phyloP scores from a whole-genome alignment of 2,797 vertebrate species.

The Phalloptychus januarius region DNA sequence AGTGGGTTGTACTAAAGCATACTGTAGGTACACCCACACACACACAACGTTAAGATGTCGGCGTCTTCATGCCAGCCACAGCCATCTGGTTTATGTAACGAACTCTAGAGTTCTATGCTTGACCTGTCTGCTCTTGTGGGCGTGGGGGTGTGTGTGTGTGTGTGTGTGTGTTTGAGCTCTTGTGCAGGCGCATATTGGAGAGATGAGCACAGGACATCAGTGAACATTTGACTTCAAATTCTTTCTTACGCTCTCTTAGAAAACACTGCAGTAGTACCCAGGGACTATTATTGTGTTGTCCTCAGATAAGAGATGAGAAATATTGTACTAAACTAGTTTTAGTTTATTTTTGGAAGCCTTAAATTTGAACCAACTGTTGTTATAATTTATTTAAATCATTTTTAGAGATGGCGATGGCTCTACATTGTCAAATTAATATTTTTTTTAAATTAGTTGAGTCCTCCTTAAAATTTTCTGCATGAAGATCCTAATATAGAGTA shows the following conservation, averaged over 20 bases:
- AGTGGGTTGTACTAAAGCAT: conserved; percentile 71
- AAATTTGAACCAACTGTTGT: not conserved
- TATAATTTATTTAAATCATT: not conserved
- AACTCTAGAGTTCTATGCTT: conserved; percentile 52
- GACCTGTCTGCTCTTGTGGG: conserved; percentile 36
- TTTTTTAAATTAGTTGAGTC: not conserved
- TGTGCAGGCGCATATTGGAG: not conserved
- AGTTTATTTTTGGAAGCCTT: not conserved
- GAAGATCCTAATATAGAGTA: not conserved
- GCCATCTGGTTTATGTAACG: conserved; percentile 75
- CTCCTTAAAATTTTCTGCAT: not conserved
- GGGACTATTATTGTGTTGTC: conserved; percentile 59
- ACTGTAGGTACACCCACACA: conserved; percentile 39
- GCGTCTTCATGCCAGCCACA: conserved; percentile 54
- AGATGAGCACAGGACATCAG: conserved; percentile 35
- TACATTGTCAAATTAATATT: not conserved
- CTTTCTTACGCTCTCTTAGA: conserved; percentile 52
- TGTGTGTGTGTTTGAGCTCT: conserved; percentile 9
- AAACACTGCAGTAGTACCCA: conserved; percentile 40
- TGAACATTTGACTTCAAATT: conserved; percentile 65
- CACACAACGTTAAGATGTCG: conserved; percentile 49
- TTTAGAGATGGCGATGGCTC: not conserved
- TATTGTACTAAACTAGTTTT: conserved; percentile 22
- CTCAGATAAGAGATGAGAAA: conserved; percentile 50
- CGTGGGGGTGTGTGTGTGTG: no score